Evolutionary conservation across 2,888 invertebrate genomes (phyloP).

Genomic region (Clanis bilineata): DNA sequence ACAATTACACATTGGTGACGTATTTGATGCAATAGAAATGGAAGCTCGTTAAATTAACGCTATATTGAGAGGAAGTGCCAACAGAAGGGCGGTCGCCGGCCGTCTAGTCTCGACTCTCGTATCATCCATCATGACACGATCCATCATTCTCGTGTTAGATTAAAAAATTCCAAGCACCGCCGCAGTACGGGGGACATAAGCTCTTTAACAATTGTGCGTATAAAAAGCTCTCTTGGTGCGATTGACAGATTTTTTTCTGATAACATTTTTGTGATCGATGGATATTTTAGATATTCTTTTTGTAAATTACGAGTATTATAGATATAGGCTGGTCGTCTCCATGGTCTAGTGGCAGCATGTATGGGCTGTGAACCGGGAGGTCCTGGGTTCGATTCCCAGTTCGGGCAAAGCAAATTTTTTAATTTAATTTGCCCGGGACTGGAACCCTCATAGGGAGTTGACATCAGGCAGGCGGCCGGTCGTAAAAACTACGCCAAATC

Average conservation of each 20-base stretch:
- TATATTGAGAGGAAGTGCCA: constrained; percentile 35
- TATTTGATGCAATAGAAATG: constrained; percentile 8
- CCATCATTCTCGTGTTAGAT: constrained; percentile 33
- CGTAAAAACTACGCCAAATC: too few species aligned
- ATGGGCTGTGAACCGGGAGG: too few species aligned
- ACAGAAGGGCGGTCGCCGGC: constrained; percentile 40
- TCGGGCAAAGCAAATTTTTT: too few species aligned
- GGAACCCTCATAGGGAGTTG: too few species aligned
- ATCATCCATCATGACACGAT: constrained; percentile 28
- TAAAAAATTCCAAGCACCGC: constrained; percentile 21
- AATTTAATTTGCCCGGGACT: too few species aligned
- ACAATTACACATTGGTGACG: neutral
- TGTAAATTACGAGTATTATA: neutral
- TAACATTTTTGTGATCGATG: constrained; percentile 10
- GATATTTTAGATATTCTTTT: neutral
- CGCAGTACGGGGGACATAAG: constrained; percentile 12
- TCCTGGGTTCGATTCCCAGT: too few species aligned
- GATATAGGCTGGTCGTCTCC: neutral
- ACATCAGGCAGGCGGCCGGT: too few species aligned
- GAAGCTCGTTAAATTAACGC: neutral
- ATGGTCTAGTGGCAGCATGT: too few species aligned
- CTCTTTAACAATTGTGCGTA: constrained; percentile 17
- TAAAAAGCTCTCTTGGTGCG: constrained; percentile 10
- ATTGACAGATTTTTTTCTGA: constrained; percentile 12
- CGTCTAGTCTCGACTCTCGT: constrained; percentile 20